These are phyloP conservation scores for Chorisops tibialis DNA, from an alignment of 2,888 invertebrate genomes.

Conservation along the genomic window DNA sequence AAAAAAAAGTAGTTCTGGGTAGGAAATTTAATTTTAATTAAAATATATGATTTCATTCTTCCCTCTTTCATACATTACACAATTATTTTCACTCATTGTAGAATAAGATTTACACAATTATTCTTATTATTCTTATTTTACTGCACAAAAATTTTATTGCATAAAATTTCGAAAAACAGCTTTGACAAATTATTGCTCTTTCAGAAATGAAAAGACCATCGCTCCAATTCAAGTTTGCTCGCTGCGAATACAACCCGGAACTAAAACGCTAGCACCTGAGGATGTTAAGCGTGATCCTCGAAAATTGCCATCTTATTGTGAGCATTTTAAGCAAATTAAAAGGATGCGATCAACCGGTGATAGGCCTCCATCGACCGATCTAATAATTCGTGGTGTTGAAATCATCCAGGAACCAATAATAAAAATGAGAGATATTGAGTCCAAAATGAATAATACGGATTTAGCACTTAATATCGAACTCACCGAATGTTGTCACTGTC, in stretches of 20 bases:
- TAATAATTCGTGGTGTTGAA: conserved; percentile 28
- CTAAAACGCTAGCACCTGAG: conserved; percentile 29
- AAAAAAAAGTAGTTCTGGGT: no score
- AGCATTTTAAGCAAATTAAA: conserved; percentile 28
- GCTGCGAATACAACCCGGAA: conserved; percentile 29
- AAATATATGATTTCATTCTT: no score
- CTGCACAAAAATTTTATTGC: no score
- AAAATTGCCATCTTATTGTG: conserved; percentile 30
- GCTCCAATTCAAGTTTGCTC: conserved; percentile 27
- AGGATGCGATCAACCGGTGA: not conserved
- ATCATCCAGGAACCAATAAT: conserved; percentile 1
- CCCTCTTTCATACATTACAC: no score
- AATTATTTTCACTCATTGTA: no score
- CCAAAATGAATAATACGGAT: not conserved
- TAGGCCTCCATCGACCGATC: not conserved
- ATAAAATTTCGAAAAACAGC: no score
- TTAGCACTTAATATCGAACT: conserved; percentile 31
- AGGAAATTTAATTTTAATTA: no score
- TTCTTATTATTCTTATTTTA: no score
- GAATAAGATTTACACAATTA: no score
- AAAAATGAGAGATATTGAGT: not conserved
- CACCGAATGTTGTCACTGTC: conserved; percentile 33
- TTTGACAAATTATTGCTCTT: no score
- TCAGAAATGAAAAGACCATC: conserved; percentile 23
- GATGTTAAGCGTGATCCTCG: conserved; percentile 29